phyloP scores from a whole-genome alignment of 2,113 vertebrate genomes.

The Anser cygnoides region DNA sequence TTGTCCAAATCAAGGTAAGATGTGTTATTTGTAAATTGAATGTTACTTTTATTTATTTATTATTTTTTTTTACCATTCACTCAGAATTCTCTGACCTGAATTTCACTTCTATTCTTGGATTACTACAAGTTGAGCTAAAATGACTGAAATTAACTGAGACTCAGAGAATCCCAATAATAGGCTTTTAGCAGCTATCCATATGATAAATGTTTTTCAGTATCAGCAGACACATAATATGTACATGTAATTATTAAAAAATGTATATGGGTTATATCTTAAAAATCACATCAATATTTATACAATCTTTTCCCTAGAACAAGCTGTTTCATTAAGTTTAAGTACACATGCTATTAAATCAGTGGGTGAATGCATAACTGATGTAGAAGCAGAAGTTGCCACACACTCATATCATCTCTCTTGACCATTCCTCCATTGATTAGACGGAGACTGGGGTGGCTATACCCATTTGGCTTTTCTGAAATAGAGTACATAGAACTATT shows the following conservation, averaged over 20 bases:
- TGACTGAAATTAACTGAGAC: slow-evolving; percentile 23
- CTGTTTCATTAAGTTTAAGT: rapidly evolving
- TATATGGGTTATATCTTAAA: neutral
- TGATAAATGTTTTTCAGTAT: neutral
- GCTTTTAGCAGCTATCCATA: neutral
- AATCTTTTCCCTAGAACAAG: neutral
- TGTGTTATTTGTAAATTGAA: slow-evolving; percentile 22
- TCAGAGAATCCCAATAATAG: neutral
- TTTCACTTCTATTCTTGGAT: slow-evolving; percentile 27
- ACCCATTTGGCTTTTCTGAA: neutral
- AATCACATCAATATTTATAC: neutral
- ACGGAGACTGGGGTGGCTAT: neutral
- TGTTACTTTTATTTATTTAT: neutral
- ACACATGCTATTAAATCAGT: neutral
- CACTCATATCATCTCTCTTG: neutral
- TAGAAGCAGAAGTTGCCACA: neutral
- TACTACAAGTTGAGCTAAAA: neutral
- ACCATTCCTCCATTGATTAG: neutral
- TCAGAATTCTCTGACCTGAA: slow-evolving; percentile 25
- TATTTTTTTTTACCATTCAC: neutral
- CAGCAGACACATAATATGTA: rapidly evolving
- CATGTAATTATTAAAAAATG: neutral
- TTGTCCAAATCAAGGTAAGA: neutral
- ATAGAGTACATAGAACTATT: neutral
- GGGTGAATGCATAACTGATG: neutral